A percentile compares a stretch with the other conserved stretches of the same genome.
Conservation (phyloP, 2,113 vertebrate species). For the Pseudorhombus dupliciocellatus region DNA sequence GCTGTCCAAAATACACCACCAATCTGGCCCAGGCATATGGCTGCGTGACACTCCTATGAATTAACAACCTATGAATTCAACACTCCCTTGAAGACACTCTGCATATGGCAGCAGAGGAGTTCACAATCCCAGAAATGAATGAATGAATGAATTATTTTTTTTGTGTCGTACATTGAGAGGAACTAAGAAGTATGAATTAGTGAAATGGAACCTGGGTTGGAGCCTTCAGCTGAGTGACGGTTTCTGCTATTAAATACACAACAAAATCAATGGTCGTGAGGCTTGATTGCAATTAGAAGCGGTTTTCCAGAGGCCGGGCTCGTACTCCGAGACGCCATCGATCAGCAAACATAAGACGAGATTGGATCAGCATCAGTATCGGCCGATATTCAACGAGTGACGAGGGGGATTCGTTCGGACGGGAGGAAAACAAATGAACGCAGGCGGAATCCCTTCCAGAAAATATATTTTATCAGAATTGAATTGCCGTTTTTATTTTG, state of each 20-base stretch:
- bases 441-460: not conserved
- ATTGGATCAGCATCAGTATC: conserved; percentile 53
- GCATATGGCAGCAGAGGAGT: too few species aligned
- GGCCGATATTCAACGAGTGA: conserved; percentile 35
- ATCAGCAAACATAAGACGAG: conserved; percentile 47
- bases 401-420: conserved; percentile 33
- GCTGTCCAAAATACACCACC: conserved; percentile 73
- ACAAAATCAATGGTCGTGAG: conserved; percentile 62
- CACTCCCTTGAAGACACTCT: too few species aligned
- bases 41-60: conserved; percentile 66
- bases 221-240: not conserved
- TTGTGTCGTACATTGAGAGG: too few species aligned
- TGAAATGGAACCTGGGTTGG: not conserved
- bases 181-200: too few species aligned
- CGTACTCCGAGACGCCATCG: conserved; percentile 61
- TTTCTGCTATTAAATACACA: conserved; percentile 20
- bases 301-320: conserved; percentile 28
- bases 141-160: too few species aligned
- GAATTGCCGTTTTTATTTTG: too few species aligned
- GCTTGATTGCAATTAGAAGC: conserved; percentile 65
- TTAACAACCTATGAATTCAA: too few species aligned
- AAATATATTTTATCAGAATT: too few species aligned
- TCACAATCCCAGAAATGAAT: conserved; percentile 2
- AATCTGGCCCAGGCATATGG: conserved; percentile 74
- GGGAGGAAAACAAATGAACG: not conserved